Percentiles rank a stretch among this genome's conserved stretches.
These are phyloP conservation scores for Sciurus niger DNA, from an alignment of 2,113 vertebrate genomes.

Conservation along the genomic window DNA sequence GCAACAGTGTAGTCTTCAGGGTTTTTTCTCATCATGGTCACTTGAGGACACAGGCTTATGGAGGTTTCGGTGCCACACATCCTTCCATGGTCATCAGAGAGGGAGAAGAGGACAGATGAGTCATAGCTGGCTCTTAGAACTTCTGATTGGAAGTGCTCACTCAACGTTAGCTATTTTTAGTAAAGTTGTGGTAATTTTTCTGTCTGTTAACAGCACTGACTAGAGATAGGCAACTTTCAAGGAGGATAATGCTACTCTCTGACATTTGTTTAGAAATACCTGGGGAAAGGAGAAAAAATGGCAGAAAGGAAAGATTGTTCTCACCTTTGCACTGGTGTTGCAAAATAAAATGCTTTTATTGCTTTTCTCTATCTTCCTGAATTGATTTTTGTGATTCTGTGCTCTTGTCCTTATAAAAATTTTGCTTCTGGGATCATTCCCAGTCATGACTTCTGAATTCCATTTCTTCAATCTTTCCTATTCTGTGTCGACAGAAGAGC, in stretches of 20 bases:
- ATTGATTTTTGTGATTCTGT: conserved; percentile 22
- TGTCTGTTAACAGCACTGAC: not conserved
- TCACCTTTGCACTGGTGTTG: not conserved
- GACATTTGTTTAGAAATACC: not conserved
- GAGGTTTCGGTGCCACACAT: too few species aligned
- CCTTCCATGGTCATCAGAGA: not conserved
- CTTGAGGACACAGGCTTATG: not conserved
- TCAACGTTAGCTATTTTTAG: not conserved
- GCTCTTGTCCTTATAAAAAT: conserved; percentile 16
- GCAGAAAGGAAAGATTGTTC: not conserved
- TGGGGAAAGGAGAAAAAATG: not conserved
- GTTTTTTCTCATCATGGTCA: not conserved
- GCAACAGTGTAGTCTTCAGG: not conserved
- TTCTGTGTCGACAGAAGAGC: conserved; percentile 20
- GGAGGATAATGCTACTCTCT: not conserved
- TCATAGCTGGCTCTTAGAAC: conserved; percentile 3
- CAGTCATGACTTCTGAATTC: conserved; percentile 11
- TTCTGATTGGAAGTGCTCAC: not conserved
- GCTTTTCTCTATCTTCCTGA: not conserved
- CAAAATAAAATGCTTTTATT: not conserved
- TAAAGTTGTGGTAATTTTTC: conserved; percentile 37
- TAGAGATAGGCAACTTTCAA: not conserved
- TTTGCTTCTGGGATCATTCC: conserved; percentile 22
- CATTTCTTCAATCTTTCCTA: conserved; percentile 13
- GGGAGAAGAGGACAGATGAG: not conserved